Conservation (phyloP, 1,140 invertebrate species). For the Diorhabda elongata region DNA sequence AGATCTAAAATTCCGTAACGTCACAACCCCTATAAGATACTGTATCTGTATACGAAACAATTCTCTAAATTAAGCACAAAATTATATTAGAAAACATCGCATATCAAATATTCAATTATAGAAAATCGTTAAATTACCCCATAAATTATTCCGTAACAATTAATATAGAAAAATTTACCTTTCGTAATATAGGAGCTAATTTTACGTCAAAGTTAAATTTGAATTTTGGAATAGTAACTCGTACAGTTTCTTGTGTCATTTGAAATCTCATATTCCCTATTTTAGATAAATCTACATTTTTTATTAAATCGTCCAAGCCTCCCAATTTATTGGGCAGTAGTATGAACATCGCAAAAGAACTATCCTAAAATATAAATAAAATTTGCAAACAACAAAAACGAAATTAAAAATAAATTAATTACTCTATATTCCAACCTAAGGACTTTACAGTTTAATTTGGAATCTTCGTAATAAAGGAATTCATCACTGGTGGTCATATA, state of each 20-base stretch:
- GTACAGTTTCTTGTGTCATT: constrained; percentile 57
- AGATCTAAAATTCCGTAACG: no score
- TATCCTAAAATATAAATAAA: constrained; percentile 53
- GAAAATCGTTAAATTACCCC: no score
- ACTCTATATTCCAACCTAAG: constrained; percentile 75
- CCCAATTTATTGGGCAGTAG: constrained; percentile 61
- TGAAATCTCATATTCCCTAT: constrained; percentile 53
- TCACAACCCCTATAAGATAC: no score
- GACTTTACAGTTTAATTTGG: constrained; percentile 65
- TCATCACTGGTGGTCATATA: constrained; percentile 64
- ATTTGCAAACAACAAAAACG: not conserved
- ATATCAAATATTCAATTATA: no score
- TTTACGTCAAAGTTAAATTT: constrained; percentile 65
- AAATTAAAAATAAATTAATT: constrained; percentile 31
- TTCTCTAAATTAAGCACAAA: no score
- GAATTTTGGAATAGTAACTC: constrained; percentile 72
- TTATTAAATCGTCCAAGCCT: constrained; percentile 57
- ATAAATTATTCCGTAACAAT: no score
- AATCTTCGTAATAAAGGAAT: constrained; percentile 62
- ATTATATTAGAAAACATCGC: no score
- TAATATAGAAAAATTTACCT: constrained; percentile 49
- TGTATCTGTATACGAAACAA: no score
- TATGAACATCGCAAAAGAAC: constrained; percentile 67
- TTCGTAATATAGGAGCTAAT: constrained; percentile 58
- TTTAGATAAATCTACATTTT: constrained; percentile 53